Base-by-base conservation (phyloP, 92 coral and sea anemone species). In the Desmophyllum pertusum region DNA sequence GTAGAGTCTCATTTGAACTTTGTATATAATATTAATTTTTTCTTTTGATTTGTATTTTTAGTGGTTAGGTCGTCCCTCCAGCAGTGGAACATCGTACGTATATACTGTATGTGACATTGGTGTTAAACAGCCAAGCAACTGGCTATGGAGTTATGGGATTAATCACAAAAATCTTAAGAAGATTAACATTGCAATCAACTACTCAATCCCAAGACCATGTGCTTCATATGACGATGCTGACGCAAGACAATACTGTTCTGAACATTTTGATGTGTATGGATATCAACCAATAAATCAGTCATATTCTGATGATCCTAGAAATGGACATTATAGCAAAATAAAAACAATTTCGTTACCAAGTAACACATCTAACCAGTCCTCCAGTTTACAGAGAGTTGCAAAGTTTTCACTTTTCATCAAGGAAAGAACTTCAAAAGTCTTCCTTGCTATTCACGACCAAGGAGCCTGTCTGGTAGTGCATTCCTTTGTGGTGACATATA, bases 381-480 rank as follows among this genome's bases (percentile, higher is more conserved):
- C n/a, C 29, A 72, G 75, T 40, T 65, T 51, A 17, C 66, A 78
- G 70, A 77, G 55, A n/a, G 19, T 35, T 39, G 86, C 74, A 31
- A 48, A 48, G 17, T 65, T 52, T 19, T 71, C 92, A 0, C 70
- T 93, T 14, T 66, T 66, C 18, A 77, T 93, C 36, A 61, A 81
- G 42, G 81, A 84, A 62, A 76, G 81, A 33, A 69, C 86, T 33
- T 71, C 86, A 64, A 33, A 77, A 25, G 91, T 91, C 27, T 88
- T 82, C 67, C 39, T 93, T 63, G 94, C 92, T 13, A 67, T 93
- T 42, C 97, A 85, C 18, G 92, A 88, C 52, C 88, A 76, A 42
- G 97, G 97, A 2, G 88, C 91, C 0, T 93, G 97, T 50, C 68
- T 86, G 7, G 81, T 63, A 1, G 64, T 93, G 17, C 42, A 75